These are phyloP conservation scores for Cyanoramphus novaezelandiae DNA, from an alignment of 2,113 vertebrate genomes.

Conservation along the genomic window DNA sequence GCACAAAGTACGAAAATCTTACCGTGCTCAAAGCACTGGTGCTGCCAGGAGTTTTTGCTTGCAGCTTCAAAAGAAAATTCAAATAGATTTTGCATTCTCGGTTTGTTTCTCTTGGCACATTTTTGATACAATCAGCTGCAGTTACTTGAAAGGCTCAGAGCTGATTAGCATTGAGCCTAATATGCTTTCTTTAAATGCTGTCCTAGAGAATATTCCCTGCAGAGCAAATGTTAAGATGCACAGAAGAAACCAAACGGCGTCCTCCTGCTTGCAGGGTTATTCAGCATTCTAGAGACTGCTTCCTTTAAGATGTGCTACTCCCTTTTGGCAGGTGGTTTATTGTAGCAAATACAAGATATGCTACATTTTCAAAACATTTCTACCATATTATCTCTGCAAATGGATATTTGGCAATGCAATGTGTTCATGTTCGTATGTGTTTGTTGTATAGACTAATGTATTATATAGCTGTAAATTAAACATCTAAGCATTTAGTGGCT, in stretches of 20 bases:
- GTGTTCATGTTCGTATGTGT: not conserved
- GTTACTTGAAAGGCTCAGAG: slow-evolving; percentile 60
- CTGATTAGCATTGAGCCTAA: slow-evolving; percentile 70
- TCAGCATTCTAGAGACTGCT: slow-evolving; percentile 20
- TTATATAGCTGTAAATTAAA: not conserved
- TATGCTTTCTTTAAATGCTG: slow-evolving; percentile 45
- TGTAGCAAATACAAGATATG: not conserved
- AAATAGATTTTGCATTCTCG: slow-evolving; percentile 42
- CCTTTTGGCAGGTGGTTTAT: slow-evolving; percentile 31
- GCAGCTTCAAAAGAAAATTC: slow-evolving; percentile 70
- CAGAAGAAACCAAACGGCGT: slow-evolving; percentile 20
- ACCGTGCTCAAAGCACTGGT: slow-evolving; percentile 21
- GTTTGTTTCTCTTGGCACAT: slow-evolving; percentile 69
- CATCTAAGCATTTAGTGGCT: not conserved
- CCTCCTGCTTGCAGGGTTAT: slow-evolving; percentile 39
- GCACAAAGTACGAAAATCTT: slow-evolving; percentile 35
- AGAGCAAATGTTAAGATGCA: slow-evolving; percentile 60
- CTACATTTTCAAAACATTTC: not conserved
- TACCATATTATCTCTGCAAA: not conserved
- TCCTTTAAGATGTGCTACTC: not conserved
- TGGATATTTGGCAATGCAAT: not conserved
- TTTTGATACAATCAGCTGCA: slow-evolving; percentile 67
- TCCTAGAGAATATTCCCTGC: slow-evolving; percentile 54
- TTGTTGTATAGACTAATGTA: not conserved
- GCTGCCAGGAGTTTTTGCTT: slow-evolving; percentile 47